A percentile compares a stretch with the other conserved stretches of the same genome.
phyloP scores from a whole-genome alignment of 2,888 invertebrate genomes.

The Heliconius charithonia region DNA sequence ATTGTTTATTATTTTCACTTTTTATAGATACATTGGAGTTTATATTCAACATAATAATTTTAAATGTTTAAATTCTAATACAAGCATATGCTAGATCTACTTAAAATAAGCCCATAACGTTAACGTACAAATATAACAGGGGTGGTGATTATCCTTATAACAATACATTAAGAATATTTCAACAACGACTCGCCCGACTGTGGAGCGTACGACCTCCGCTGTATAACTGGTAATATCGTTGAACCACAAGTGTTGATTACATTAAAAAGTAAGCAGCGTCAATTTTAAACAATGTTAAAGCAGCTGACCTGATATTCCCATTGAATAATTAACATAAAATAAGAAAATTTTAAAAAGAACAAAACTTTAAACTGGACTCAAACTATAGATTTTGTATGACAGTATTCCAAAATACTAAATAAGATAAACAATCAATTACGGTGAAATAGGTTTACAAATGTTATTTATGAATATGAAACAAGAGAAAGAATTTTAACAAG shows the following conservation, averaged over 20 bases:
- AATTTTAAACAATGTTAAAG: neutral
- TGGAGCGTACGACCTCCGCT: neutral
- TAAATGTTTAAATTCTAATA: neutral
- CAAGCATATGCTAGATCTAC: slow-evolving; percentile 12
- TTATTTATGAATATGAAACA: neutral
- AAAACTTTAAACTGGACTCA: neutral
- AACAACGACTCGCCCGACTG: neutral
- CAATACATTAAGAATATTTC: neutral
- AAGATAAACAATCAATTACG: neutral
- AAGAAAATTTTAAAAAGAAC: neutral
- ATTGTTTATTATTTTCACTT: neutral
- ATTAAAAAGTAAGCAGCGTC: slow-evolving; percentile 4
- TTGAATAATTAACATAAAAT: neutral
- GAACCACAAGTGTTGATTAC: neutral
- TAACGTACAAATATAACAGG: slow-evolving; percentile 16
- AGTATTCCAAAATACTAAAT: neutral
- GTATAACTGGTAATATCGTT: neutral
- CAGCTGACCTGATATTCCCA: neutral
- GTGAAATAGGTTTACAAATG: neutral
- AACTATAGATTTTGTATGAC: neutral
- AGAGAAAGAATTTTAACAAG: neutral
- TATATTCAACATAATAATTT: neutral
- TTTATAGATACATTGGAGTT: slow-evolving; percentile 10
- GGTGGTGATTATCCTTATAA: slow-evolving; percentile 3
- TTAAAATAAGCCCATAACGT: slow-evolving; percentile 13